Percentiles rank a stretch among this genome's conserved stretches.
Evolutionary conservation across 2,113 vertebrate species (phyloP).

Genomic region (Larimichthys crocea): DNA sequence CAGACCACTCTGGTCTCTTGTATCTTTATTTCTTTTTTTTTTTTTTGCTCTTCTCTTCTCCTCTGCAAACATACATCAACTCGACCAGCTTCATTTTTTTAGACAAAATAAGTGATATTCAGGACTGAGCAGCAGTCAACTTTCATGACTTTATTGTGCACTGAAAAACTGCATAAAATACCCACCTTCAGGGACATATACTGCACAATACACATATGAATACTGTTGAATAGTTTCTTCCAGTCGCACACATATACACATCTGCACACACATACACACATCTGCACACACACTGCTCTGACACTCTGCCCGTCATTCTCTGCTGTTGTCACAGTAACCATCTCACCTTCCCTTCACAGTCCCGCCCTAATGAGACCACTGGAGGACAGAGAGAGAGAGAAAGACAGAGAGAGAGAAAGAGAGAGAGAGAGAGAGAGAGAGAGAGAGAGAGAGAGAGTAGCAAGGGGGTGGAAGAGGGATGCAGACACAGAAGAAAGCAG

Average conservation of each 20-base stretch:
- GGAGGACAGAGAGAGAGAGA: slow-evolving; percentile 60
- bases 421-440: slow-evolving; percentile 43
- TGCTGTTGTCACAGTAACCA: slow-evolving; percentile 86
- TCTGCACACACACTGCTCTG: slow-evolving; percentile 45
- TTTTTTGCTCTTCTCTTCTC: slow-evolving; percentile 16
- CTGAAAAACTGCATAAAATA: slow-evolving; percentile 26
- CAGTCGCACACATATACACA: slow-evolving; percentile 36
- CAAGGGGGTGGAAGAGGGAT: slow-evolving; percentile 60
- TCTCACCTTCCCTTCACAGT: slow-evolving; percentile 84
- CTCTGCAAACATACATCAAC: slow-evolving; percentile 18
- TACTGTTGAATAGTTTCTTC: slow-evolving; percentile 28
- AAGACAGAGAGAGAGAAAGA: too few species aligned
- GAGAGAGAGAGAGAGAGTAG: slow-evolving; percentile 46
- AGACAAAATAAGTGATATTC: slow-evolving; percentile 32
- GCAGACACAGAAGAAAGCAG: slow-evolving; percentile 65
- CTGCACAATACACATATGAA: slow-evolving; percentile 22
- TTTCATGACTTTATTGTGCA: slow-evolving; percentile 21
- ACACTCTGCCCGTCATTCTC: slow-evolving; percentile 71
- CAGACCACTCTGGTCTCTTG: slow-evolving; percentile 2
- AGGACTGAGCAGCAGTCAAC: neutral
- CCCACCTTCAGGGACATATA: slow-evolving; percentile 11
- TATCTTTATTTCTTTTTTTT: neutral
- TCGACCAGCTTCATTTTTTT: neutral
- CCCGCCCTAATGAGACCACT: slow-evolving; percentile 83
- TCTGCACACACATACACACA: slow-evolving; percentile 33